Percentiles rank a stretch among this genome's conserved stretches.
Evolutionary conservation across 1,140 invertebrate species (phyloP).

Genomic region (Brachionus plicatilis): DNA sequence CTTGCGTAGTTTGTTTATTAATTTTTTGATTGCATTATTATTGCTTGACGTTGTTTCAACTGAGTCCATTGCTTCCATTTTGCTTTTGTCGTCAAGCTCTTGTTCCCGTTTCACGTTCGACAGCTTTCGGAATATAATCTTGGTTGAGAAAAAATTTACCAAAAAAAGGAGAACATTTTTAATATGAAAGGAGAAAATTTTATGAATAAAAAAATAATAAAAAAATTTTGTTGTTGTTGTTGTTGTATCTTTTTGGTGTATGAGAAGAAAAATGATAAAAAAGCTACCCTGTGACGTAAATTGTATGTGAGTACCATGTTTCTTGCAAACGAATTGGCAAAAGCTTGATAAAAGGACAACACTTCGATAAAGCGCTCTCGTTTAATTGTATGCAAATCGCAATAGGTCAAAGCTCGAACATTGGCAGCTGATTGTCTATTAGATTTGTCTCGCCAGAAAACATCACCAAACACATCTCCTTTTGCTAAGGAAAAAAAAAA

Average conservation of each 20-base stretch:
- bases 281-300: slow-evolving; percentile 76
- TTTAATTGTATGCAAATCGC: slow-evolving; percentile 98
- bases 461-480: slow-evolving; percentile 97
- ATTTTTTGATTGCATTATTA: slow-evolving; percentile 24
- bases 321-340: slow-evolving; percentile 95
- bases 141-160: slow-evolving; percentile 46
- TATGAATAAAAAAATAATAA: too few species aligned
- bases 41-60: not conserved
- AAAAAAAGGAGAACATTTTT: too few species aligned
- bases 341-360: slow-evolving; percentile 97
- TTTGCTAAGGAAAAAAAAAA: slow-evolving; percentile 64
- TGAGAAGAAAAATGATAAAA: slow-evolving; percentile 44
- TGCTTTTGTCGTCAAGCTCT: slow-evolving; percentile 65
- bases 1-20: slow-evolving; percentile 1
- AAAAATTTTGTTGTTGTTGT: too few species aligned
- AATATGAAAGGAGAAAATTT: too few species aligned
- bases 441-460: slow-evolving; percentile 94
- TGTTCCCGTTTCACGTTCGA: slow-evolving; percentile 94
- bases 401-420: slow-evolving; percentile 95
- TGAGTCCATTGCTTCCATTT: not conserved
- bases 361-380: slow-evolving; percentile 79
- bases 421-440: slow-evolving; percentile 97
- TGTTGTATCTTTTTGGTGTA: too few species aligned
- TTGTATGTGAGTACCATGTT: slow-evolving; percentile 98
- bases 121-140: slow-evolving; percentile 95